Base-by-base conservation (phyloP, 2,888 invertebrate species). In the Cheilosia grossa region DNA sequence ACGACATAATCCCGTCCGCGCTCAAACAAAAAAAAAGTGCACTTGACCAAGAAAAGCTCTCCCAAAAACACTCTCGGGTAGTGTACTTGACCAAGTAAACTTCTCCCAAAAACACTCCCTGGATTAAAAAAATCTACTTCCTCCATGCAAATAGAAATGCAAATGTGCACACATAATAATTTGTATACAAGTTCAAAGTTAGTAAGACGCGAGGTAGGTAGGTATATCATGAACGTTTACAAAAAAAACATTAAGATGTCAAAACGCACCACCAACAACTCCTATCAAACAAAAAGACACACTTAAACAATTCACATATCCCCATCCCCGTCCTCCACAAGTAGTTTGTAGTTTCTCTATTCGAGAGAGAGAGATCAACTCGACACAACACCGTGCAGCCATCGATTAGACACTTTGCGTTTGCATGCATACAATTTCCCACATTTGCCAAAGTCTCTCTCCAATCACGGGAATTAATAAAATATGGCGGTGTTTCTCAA, bases 401-500 rank as follows among this genome's bases (percentile, higher is more conserved):
- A 75, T 75, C 51, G 56, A 81, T 81, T 70, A 69, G 37, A 73
- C 77, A 72, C 70, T 72, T 13, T 37, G 13, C 37, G 10, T 4
- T 37, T 63, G 75, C 67, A 81, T 63, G 75, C 67, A 81, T 85
- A 59, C 56, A 54, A 37, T 56, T 85, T 72, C 59, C 33, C 54
- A 72, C 56, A 75, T 82, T 67, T 66, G 47, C 33, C 61, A 21
- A 33, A 63, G 15, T 6, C 27, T 72, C 49, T 66, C 73, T 73
- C 80, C 66, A 81, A 72, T 67, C 81, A 78, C 56, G 56, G 61
- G 54, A 63, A 63, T 72, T 72, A 72, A 81, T 67, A 75, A 85
- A 85, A 85, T 81, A 85, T 85, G 85, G 85, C 81, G 85, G 72
- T 59, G 70, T 75, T 47, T 37, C 54, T 58, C 44, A n/a, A 72